These are phyloP conservation scores for Jacana jacana DNA, from an alignment of 2,113 vertebrate genomes.

Conservation along the genomic window DNA sequence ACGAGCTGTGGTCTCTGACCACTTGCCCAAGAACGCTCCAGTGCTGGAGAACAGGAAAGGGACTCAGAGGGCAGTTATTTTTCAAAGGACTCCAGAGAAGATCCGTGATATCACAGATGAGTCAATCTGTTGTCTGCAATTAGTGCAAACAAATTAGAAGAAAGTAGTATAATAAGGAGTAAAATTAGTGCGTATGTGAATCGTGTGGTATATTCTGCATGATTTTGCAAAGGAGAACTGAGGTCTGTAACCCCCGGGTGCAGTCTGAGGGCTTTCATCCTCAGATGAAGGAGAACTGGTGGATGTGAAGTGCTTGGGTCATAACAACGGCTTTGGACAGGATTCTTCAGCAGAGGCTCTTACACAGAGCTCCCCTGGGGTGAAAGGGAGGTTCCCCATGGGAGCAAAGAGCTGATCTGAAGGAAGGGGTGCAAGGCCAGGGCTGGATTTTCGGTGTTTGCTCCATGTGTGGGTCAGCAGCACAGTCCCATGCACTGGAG, in stretches of 20 bases:
- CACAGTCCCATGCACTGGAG: not conserved
- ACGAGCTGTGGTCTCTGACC: not conserved
- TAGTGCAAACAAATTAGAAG: not conserved
- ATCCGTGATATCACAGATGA: not conserved
- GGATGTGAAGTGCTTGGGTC: not conserved
- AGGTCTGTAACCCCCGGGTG: not conserved
- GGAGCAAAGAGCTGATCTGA: not conserved
- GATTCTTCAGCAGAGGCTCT: not conserved
- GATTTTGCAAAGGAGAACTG: not conserved
- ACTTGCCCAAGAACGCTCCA: not conserved
- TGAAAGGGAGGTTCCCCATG: not conserved
- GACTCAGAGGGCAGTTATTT: not conserved
- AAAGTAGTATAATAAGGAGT: not conserved
- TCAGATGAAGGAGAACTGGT: not conserved
- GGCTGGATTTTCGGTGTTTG: not conserved
- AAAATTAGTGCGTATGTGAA: fast-evolving
- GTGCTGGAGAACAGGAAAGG: not conserved
- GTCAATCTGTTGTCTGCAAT: not conserved
- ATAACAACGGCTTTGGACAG: not conserved
- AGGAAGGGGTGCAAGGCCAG: not conserved
- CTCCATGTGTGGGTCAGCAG: fast-evolving
- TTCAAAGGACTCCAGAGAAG: not conserved
- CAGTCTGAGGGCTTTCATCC: not conserved
- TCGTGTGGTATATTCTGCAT: not conserved
- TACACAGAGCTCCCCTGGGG: not conserved